These are phyloP conservation scores for Hyposoter dolosus DNA, from an alignment of 2,888 invertebrate genomes.

Conservation along the genomic window DNA sequence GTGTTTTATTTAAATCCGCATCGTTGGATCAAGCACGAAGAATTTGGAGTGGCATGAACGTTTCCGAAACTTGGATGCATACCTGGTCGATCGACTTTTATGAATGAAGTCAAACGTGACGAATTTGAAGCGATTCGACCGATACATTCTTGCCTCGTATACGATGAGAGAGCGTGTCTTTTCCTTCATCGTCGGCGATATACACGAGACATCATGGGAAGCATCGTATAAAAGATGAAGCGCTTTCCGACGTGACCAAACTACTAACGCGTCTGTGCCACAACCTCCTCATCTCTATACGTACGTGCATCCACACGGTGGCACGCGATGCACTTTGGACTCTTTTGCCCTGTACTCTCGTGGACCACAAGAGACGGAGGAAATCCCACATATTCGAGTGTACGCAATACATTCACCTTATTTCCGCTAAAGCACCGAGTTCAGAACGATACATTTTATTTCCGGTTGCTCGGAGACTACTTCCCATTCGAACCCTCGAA, in stretches of 20 bases:
- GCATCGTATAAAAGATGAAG: slow-evolving; percentile 63
- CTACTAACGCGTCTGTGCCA: slow-evolving; percentile 34
- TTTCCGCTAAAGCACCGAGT: slow-evolving; percentile 45
- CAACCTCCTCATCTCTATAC: slow-evolving; percentile 24
- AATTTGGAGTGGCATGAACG: slow-evolving; percentile 29
- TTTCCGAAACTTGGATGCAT: slow-evolving; percentile 52
- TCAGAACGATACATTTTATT: slow-evolving; percentile 60
- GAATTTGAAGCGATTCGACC: slow-evolving; percentile 54
- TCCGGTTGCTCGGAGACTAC: slow-evolving; percentile 41
- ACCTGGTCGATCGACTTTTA: slow-evolving; percentile 54
- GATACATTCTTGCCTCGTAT: slow-evolving; percentile 52
- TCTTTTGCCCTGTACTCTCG: slow-evolving; percentile 16
- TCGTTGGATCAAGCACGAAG: slow-evolving; percentile 6
- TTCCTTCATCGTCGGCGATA: slow-evolving; percentile 36
- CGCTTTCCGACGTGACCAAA: slow-evolving; percentile 61
- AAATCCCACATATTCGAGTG: slow-evolving; percentile 57
- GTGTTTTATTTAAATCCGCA: not conserved
- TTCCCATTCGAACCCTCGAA: slow-evolving; percentile 34
- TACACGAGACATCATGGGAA: slow-evolving; percentile 62
- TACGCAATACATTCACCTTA: slow-evolving; percentile 54
- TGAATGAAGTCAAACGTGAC: slow-evolving; percentile 62
- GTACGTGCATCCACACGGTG: slow-evolving; percentile 41
- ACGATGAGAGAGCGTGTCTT: slow-evolving; percentile 34
- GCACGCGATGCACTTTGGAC: slow-evolving; percentile 46
- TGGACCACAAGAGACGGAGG: slow-evolving; percentile 36